phyloP scores from a whole-genome alignment of 2,113 vertebrate species.

The Sminthopsis crassicaudata region DNA sequence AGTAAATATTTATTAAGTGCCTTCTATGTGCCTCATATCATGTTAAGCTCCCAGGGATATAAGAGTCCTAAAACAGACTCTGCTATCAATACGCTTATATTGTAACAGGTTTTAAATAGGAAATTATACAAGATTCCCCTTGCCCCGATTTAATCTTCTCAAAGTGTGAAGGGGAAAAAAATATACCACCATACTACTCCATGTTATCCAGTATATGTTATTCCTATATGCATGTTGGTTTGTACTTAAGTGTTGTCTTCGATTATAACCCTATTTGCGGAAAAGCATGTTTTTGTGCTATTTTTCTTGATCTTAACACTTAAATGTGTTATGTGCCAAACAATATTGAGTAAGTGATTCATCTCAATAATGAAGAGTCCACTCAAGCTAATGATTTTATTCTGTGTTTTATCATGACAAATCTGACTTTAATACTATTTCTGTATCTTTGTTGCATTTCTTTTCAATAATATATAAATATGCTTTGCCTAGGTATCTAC shows the following conservation, averaged over 20 bases:
- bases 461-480: constrained; percentile 13
- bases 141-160: neutral
- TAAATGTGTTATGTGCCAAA: neutral
- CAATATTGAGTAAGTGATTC: neutral
- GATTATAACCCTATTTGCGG: neutral
- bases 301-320: neutral
- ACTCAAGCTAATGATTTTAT: neutral
- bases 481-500: constrained; percentile 27
- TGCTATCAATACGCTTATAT: neutral
- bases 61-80: neutral
- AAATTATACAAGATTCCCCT: neutral
- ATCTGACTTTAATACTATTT: neutral
- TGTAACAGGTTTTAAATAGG: neutral
- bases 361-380: neutral
- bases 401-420: neutral
- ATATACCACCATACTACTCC: neutral
- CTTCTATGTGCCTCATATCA: neutral
- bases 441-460: constrained; percentile 10
- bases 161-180: neutral
- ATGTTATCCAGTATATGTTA: no score
- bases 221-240: neutral
- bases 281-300: neutral
- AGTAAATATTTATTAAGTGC: neutral
- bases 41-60: neutral
- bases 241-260: neutral